A percentile compares a stretch with the other conserved stretches of the same genome.
Conservation (phyloP, 2,797 vertebrate species). For the Anguilla pacifica region DNA sequence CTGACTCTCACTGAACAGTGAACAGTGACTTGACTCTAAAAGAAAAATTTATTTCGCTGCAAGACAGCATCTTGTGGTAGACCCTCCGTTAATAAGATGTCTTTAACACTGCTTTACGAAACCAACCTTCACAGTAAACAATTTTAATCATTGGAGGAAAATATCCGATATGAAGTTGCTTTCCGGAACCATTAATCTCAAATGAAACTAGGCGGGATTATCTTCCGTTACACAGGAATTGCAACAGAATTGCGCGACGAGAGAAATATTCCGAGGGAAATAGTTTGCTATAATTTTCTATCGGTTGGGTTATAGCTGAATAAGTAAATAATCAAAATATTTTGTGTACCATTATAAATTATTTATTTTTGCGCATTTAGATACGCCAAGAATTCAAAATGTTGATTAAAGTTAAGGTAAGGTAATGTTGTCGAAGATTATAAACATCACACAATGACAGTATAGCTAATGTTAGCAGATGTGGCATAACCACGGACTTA, state of each 20-base stretch:
- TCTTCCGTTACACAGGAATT: slow-evolving; percentile 66
- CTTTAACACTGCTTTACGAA: not conserved
- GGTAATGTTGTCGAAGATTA: slow-evolving; percentile 18
- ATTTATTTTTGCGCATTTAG: slow-evolving; percentile 1
- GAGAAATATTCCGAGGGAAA: slow-evolving; percentile 21
- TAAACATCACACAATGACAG: not conserved
- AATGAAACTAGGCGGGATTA: slow-evolving; percentile 38
- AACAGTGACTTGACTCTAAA: not conserved
- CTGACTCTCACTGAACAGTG: not conserved
- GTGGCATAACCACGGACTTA: not conserved
- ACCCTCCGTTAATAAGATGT: not conserved
- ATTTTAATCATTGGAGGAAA: not conserved
- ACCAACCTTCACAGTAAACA: not conserved
- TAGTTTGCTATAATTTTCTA: slow-evolving; percentile 4
- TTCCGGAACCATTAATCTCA: slow-evolving; percentile 6
- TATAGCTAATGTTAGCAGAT: not conserved
- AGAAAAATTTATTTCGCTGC: not conserved
- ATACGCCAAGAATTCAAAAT: slow-evolving; percentile 55
- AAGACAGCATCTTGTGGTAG: not conserved
- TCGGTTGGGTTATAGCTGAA: not conserved
- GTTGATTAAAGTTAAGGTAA: slow-evolving; percentile 82
- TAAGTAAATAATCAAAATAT: not conserved
- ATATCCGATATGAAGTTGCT: not conserved
- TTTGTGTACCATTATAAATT: not conserved
- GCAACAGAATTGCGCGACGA: slow-evolving; percentile 34